Evolutionary conservation across 2,797 vertebrate genomes (phyloP).

Genomic region (Sternarchorhynchus goeldii): DNA sequence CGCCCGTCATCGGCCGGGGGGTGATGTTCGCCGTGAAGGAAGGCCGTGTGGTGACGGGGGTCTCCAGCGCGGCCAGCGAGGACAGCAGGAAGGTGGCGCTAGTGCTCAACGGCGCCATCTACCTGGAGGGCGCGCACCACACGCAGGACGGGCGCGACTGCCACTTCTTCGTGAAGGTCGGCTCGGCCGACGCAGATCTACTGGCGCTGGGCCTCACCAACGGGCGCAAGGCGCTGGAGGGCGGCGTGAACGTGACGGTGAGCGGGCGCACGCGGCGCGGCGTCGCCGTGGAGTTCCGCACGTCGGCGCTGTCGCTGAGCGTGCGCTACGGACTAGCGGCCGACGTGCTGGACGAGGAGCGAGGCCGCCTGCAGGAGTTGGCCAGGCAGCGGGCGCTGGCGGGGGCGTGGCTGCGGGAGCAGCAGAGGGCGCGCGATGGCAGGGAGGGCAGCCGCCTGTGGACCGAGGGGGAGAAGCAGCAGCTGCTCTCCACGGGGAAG

Average conservation of each 20-base stretch:
- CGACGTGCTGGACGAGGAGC: conserved; percentile 94
- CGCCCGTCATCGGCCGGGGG: conserved; percentile 92
- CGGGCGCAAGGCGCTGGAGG: conserved; percentile 91
- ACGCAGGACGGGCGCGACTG: conserved; percentile 93
- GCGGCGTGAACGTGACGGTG: conserved; percentile 91
- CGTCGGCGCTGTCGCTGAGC: conserved; percentile 86
- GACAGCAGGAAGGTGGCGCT: conserved; percentile 93
- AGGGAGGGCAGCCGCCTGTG: conserved; percentile 94
- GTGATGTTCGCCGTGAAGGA: conserved; percentile 97
- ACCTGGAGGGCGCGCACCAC: conserved; percentile 95
- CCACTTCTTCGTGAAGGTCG: conserved; percentile 97
- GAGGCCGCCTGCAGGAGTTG: conserved; percentile 90
- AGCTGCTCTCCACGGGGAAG: conserved; percentile 90
- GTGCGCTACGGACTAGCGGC: conserved; percentile 88
- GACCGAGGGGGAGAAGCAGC: conserved; percentile 98
- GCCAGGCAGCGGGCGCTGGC: conserved; percentile 91
- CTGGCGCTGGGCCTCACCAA: conserved; percentile 90
- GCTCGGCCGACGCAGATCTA: conserved; percentile 90
- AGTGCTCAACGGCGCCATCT: conserved; percentile 92
- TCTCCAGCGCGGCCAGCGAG: conserved; percentile 88
- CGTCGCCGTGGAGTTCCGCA: conserved; percentile 91
- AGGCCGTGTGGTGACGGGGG: conserved; percentile 86
- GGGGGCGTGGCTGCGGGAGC: conserved; percentile 92
- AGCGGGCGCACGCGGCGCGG: conserved; percentile 94
- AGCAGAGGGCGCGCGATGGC: conserved; percentile 90